Base-by-base conservation (phyloP, 2,797 vertebrate genomes). In the Rhinatrema bivittatum region DNA sequence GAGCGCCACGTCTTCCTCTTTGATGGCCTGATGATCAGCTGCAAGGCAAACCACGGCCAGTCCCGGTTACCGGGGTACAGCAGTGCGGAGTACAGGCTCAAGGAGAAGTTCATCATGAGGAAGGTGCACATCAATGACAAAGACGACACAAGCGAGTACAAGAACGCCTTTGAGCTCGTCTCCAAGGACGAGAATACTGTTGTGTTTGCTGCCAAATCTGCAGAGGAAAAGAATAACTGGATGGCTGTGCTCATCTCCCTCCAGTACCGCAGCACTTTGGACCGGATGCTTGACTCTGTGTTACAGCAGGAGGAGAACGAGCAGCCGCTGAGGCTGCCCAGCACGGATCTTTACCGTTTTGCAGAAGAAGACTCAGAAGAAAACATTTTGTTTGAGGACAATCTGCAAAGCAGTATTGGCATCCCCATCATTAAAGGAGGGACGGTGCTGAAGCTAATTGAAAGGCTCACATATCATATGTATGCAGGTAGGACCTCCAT, bases 381-480 rank as follows among this genome's bases (percentile, higher is more conserved):
- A 21, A 99, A 99, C 50, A 96, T 99, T 0, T 91, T 98, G 30
- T 98, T 99, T 40, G 95, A 98, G 77, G 92, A 98, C 33, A 88
- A 74, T 34, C 63, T 93, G 50, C 94, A 94, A 68, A 93, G 90
- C 73, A 89, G 93, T 72, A 94, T 89, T 0, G 94, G 90, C 16
- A 98, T 98, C 33, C 94, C 96, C 18, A 89, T 99, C 60, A 94
- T 99, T 51, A 97, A 97, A 65, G 95, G 88, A 6, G 96, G 95
- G 39, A 96, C 93, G 0, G 93, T 98, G 47, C 90, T 88, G 63
- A 99, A 99, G 38, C 85, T 99, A 40, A 98, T 99, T 10, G 96
- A 99, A 76, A 87, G 96, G 43, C 68, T 99, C 36, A 99, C 96
- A 0, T 99, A 97, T 72, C 95, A 99, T 24, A 99, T 98, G 96